Percentiles rank a stretch among this genome's conserved stretches.
Evolutionary conservation across 2,888 invertebrate species (phyloP).

Genomic region (Tenthredo notha): DNA sequence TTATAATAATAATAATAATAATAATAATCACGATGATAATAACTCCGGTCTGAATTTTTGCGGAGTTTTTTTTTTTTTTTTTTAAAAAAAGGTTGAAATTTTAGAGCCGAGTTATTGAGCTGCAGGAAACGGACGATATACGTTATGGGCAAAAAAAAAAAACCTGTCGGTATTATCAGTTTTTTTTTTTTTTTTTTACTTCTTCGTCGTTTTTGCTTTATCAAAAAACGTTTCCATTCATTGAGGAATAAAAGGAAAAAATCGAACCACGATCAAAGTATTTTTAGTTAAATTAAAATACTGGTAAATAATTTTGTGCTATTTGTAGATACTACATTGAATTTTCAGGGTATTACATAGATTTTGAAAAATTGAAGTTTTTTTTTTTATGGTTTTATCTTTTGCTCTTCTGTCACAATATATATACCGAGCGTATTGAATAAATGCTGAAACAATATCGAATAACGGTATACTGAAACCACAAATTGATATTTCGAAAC

Average conservation of each 20-base stretch:
- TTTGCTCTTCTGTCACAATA: neutral
- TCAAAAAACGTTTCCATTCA: too few relatives aligned
- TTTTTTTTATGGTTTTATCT: neutral
- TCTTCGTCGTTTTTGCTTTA: neutral
- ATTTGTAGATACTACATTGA: neutral
- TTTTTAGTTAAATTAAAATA: neutral
- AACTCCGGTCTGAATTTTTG: neutral
- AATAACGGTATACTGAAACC: constrained; percentile 16
- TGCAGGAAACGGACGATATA: neutral
- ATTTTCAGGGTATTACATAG: neutral
- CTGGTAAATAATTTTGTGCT: neutral
- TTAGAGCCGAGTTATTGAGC: neutral
- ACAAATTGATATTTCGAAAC: constrained; percentile 32
- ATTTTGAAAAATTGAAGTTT: neutral
- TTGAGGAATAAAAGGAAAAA: neutral
- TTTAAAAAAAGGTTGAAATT: neutral
- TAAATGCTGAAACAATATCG: constrained; percentile 5
- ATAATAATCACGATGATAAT: neutral
- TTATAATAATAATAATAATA: neutral
- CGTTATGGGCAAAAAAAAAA: neutral
- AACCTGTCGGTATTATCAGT: neutral
- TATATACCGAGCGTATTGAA: neutral
- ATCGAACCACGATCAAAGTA: neutral
- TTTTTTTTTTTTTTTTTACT: neutral
- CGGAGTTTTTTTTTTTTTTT: neutral